A percentile compares a stretch with the other conserved stretches of the same genome.
Conservation (phyloP, 2,888 invertebrate genomes). For the Eristalinus aeneus region DNA sequence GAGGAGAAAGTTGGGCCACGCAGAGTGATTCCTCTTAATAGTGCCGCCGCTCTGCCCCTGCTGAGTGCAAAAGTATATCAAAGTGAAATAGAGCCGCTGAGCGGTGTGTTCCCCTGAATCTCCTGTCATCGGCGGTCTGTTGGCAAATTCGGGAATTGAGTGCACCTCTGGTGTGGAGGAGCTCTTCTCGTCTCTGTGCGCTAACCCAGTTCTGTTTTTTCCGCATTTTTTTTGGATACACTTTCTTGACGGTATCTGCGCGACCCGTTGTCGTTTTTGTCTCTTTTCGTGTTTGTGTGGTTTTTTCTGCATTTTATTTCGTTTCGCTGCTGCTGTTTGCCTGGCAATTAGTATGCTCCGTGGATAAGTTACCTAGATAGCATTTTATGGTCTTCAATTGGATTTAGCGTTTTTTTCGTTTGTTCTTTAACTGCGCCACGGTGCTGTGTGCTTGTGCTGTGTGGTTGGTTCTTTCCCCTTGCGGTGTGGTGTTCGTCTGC, state of each 20-base stretch:
- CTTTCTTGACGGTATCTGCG: conserved; percentile 46
- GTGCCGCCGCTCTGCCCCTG: conserved; percentile 22
- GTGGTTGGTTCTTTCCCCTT: conserved; percentile 28
- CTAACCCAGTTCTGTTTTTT: conserved; percentile 45
- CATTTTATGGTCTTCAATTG: conserved; percentile 67
- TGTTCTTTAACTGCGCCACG: neutral
- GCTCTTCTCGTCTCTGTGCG: conserved; percentile 33
- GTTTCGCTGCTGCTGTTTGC: conserved; percentile 31
- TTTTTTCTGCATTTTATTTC: conserved; percentile 11
- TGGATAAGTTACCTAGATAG: conserved; percentile 70
- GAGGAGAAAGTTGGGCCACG: conserved; percentile 65
- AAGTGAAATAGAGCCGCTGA: conserved; percentile 29
- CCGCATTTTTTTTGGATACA: conserved; percentile 39
- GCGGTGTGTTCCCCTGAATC: conserved; percentile 2
- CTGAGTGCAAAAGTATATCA: conserved; percentile 24
- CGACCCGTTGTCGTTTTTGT: neutral
- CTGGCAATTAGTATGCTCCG: conserved; percentile 65
- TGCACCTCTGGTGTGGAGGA: conserved; percentile 47
- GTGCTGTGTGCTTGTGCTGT: conserved; percentile 1
- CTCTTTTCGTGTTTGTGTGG: neutral
- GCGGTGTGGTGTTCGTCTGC: conserved; percentile 10
- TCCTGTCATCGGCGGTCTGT: conserved; percentile 5
- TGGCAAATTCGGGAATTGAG: conserved; percentile 50
- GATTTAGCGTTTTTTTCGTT: neutral
- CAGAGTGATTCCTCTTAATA: conserved; percentile 58